A percentile compares a stretch with the other conserved stretches of the same genome.
These are phyloP conservation scores for Edolisoma coerulescens DNA, from an alignment of 2,113 vertebrate genomes.

Conservation along the genomic window DNA sequence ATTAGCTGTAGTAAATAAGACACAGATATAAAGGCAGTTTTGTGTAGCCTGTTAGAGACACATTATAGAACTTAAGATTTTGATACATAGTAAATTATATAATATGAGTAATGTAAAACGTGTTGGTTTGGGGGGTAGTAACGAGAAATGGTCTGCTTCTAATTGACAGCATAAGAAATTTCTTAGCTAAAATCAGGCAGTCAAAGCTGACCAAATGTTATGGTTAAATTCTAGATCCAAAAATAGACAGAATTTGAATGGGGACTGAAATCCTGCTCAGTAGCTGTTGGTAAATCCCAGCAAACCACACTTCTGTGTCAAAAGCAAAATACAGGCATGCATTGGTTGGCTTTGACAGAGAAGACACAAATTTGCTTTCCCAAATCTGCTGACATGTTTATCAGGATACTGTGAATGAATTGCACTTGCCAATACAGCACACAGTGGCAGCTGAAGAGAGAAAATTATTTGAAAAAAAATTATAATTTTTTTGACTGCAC, in stretches of 20 bases:
- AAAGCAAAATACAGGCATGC: neutral
- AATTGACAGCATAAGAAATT: neutral
- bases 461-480: neutral
- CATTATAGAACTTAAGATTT: neutral
- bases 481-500: neutral
- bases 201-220: neutral
- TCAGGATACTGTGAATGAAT: neutral
- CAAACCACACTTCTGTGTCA: neutral
- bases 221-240: neutral
- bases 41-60: neutral
- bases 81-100: neutral
- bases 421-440: neutral
- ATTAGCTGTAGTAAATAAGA: neutral
- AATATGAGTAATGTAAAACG: neutral
- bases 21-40: neutral
- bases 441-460: neutral
- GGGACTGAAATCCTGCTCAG: neutral
- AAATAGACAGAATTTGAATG: neutral
- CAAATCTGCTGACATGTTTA: neutral
- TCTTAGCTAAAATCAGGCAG: neutral
- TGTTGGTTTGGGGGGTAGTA: neutral
- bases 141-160: neutral
- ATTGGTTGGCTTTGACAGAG: neutral
- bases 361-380: neutral
- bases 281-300: conserved; percentile 6